These are phyloP conservation scores for Vidua chalybeata DNA, from an alignment of 2,113 vertebrate species.

Conservation along the genomic window DNA sequence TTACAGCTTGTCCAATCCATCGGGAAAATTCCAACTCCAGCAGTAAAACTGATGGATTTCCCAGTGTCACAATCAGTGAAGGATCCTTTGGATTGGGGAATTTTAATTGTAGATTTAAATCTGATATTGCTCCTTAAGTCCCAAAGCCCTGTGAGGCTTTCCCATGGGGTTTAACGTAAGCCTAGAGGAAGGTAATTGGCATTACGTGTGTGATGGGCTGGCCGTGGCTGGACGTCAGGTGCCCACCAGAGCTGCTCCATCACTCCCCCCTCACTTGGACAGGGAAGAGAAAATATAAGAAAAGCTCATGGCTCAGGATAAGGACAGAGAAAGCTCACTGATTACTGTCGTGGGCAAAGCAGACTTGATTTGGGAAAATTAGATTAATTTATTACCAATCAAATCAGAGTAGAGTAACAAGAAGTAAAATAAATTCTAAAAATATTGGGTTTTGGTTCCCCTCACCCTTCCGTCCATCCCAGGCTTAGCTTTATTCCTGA, in stretches of 20 bases:
- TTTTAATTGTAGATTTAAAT: not conserved
- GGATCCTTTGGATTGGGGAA: not conserved
- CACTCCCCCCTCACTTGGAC: not conserved
- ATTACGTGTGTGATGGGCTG: not conserved
- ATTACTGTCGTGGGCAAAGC: rapidly evolving
- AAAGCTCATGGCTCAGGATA: not conserved
- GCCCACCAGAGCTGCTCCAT: not conserved
- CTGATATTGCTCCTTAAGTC: not conserved
- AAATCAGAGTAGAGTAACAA: not conserved
- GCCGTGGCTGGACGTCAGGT: not conserved
- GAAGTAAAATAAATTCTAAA: not conserved
- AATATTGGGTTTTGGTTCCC: not conserved
- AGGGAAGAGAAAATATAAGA: not conserved
- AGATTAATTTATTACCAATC: not conserved
- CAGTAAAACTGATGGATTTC: not conserved
- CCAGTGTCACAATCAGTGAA: not conserved
- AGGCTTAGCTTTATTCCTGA: rapidly evolving
- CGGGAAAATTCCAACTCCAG: not conserved
- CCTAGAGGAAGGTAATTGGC: not conserved
- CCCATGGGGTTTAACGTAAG: not conserved
- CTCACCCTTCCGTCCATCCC: not conserved
- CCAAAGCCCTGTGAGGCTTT: not conserved
- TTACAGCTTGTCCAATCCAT: not conserved
- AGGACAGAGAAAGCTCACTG: not conserved
- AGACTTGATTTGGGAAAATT: not conserved